These are phyloP conservation scores for Panthera tigris DNA, from an alignment of 2,113 vertebrate genomes.

Conservation along the genomic window DNA sequence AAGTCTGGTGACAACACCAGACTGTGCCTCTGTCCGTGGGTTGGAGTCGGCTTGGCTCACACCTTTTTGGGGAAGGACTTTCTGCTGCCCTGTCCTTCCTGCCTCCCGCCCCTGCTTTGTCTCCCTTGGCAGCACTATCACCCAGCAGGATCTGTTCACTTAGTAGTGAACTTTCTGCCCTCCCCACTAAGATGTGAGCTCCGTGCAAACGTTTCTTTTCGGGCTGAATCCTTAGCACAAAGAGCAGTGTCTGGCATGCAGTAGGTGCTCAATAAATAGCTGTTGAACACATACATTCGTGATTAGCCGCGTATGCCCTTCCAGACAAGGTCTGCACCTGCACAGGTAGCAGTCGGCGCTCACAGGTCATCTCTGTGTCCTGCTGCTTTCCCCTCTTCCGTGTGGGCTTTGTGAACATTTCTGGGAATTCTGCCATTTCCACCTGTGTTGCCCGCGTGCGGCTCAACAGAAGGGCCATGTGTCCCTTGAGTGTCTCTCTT, in stretches of 20 bases:
- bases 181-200: too few relatives aligned
- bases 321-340: not conserved
- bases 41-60: not conserved
- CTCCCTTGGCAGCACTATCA: not conserved
- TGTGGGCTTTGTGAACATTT: accelerated
- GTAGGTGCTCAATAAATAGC: too few relatives aligned
- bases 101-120: too few relatives aligned
- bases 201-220: not conserved
- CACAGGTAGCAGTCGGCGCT: not conserved
- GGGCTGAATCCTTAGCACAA: accelerated
- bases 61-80: not conserved
- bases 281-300: not conserved
- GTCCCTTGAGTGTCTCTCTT: accelerated
- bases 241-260: too few relatives aligned
- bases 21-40: accelerated
- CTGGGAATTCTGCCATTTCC: not conserved
- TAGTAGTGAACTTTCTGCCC: not conserved
- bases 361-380: too few relatives aligned
- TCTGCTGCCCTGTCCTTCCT: too few relatives aligned
- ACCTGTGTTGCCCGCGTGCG: accelerated
- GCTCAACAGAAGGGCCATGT: accelerated
- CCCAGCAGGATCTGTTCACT: not conserved
- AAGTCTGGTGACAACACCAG: not conserved
- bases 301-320: accelerated
- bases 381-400: accelerated